Evolutionary conservation across 2,797 vertebrate genomes (phyloP).

Genomic region (Brachyrhaphis roseni): DNA sequence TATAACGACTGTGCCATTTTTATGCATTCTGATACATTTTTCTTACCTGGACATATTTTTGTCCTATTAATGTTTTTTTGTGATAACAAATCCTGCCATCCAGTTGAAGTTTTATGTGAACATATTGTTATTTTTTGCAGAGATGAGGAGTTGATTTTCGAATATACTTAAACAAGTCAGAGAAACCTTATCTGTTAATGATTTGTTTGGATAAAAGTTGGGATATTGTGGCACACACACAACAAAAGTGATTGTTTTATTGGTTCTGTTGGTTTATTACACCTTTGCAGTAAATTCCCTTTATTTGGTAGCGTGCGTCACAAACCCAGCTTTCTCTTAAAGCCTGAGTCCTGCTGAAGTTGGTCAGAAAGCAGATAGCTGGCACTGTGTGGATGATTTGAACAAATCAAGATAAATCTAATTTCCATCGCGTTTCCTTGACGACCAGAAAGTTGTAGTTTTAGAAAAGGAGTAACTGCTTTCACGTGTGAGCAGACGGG

Average conservation of each 20-base stretch:
- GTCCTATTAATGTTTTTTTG: background rate
- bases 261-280: background rate
- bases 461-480: conserved; percentile 38
- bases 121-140: background rate
- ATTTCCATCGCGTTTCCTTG: conserved; percentile 63
- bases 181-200: background rate
- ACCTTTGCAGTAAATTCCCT: background rate
- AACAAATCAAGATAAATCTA: conserved; percentile 67
- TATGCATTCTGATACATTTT: background rate
- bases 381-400: conserved; percentile 44
- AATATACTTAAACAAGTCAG: background rate
- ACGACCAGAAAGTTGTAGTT: conserved; percentile 34
- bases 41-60: background rate
- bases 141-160: background rate
- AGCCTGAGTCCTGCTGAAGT: conserved; percentile 25
- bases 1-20: background rate
- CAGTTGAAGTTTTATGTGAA: background rate
- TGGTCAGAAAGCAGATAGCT: conserved; percentile 32
- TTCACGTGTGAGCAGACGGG: conserved; percentile 57
- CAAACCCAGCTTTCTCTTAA: conserved; percentile 38
- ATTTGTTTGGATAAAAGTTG: background rate
- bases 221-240: background rate
- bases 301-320: conserved; percentile 40
- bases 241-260: background rate
- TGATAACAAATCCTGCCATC: background rate